Percentiles rank a stretch among this genome's conserved stretches.
Evolutionary conservation across 2,888 invertebrate species (phyloP).

Genomic region (Theretra japonica): DNA sequence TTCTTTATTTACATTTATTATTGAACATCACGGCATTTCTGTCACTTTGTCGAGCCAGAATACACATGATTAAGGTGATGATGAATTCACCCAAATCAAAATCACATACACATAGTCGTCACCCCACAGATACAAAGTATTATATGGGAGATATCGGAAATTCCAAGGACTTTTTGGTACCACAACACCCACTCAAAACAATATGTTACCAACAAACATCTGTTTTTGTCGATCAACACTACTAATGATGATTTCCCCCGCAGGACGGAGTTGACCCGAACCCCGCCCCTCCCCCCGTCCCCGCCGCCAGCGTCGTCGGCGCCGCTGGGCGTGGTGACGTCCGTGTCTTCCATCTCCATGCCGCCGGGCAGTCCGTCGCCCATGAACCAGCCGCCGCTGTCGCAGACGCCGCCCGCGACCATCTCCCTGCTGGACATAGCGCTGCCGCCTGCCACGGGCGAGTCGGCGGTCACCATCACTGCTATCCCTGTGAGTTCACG

Average conservation of each 20-base stretch:
- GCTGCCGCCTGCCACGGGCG: constrained; percentile 46
- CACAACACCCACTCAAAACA: too few species aligned
- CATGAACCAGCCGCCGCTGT: constrained; percentile 36
- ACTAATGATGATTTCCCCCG: neutral
- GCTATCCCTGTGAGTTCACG: constrained; percentile 48
- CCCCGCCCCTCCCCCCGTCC: constrained; percentile 74
- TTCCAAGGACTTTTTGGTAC: too few species aligned
- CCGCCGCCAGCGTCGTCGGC: constrained; percentile 74
- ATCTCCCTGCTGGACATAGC: constrained; percentile 39
- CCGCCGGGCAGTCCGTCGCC: constrained; percentile 50
- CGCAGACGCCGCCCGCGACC: constrained; percentile 38
- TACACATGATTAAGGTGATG: neutral
- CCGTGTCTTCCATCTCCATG: constrained; percentile 44
- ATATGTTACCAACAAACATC: too few species aligned
- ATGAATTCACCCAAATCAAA: too few species aligned
- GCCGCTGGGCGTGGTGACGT: constrained; percentile 54
- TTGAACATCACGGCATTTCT: too few species aligned
- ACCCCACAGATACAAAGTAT: too few species aligned
- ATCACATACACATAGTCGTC: too few species aligned
- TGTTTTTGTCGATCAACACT: too few species aligned
- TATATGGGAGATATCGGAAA: too few species aligned
- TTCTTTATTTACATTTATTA: too few species aligned
- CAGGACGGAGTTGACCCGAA: constrained; percentile 68
- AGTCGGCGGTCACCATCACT: constrained; percentile 43
- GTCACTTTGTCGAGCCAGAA: neutral